These are phyloP conservation scores for Portunus trituberculatus DNA, from an alignment of 1,140 invertebrate genomes.

Conservation along the genomic window DNA sequence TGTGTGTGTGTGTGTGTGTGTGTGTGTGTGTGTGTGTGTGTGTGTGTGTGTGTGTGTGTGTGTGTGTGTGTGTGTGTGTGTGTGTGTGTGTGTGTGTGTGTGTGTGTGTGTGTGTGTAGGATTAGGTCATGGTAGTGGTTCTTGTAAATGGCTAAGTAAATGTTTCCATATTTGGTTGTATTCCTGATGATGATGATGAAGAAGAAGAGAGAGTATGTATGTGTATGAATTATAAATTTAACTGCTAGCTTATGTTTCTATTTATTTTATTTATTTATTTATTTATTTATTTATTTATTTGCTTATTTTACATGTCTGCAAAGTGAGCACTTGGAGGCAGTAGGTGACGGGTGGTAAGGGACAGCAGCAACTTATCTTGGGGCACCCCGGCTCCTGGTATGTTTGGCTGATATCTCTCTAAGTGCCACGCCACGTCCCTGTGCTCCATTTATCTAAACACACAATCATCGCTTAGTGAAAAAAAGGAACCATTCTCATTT, in stretches of 20 bases:
- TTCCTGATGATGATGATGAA: not conserved
- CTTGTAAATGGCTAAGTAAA: not conserved
- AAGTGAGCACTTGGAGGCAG: too few species aligned
- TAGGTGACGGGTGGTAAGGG: too few species aligned
- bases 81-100: constrained; percentile 20
- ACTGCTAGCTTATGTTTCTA: too few species aligned
- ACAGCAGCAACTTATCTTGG: too few species aligned
- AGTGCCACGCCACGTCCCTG: too few species aligned
- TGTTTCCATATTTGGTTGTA: not conserved
- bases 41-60: constrained; percentile 20
- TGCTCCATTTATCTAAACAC: too few species aligned
- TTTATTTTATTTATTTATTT: not conserved
- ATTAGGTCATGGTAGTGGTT: not conserved
- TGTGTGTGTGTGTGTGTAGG: not conserved
- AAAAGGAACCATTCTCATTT: too few species aligned
- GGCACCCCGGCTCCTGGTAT: too few species aligned
- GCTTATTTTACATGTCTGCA: not conserved
- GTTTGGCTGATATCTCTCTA: too few species aligned
- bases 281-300: not conserved
- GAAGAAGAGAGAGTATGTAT: not conserved
- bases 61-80: constrained; percentile 20
- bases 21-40: constrained; percentile 10
- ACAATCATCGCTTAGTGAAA: too few species aligned
- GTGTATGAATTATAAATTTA: too few species aligned
- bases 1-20: constrained; percentile 11